Evolutionary conservation across 1,140 invertebrate genomes (phyloP).

Genomic region (Matsumurasca onukii): DNA sequence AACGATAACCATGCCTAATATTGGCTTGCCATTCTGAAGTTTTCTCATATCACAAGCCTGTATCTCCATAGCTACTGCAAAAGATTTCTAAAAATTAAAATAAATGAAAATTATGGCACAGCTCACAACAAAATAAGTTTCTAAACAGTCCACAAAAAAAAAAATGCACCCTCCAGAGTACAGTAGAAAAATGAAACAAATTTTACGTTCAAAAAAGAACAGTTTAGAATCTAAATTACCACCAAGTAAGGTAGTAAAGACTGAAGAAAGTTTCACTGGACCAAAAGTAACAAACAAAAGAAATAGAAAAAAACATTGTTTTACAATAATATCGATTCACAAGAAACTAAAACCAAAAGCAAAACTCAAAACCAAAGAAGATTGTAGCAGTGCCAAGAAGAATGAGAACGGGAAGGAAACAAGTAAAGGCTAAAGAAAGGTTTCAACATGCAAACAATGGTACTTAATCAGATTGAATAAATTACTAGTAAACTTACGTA

Average conservation of each 20-base stretch:
- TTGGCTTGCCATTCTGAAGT: too few species aligned
- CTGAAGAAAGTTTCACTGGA: not conserved
- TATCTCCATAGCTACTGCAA: too few species aligned
- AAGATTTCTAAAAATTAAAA: too few species aligned
- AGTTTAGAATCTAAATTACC: not conserved
- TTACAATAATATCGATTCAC: slow-evolving; percentile 12
- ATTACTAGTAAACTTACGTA: not conserved
- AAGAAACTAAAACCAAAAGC: slow-evolving; percentile 12
- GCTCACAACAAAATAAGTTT: too few species aligned
- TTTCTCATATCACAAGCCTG: too few species aligned
- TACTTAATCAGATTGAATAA: not conserved
- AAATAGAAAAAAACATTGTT: not conserved
- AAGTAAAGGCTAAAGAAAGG: not conserved
- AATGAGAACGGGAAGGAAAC: not conserved
- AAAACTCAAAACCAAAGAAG: not conserved
- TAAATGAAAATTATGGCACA: too few species aligned
- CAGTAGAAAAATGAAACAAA: not conserved
- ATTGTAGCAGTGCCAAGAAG: not conserved
- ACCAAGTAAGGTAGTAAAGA: not conserved
- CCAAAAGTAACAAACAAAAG: not conserved
- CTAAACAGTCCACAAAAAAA: too few species aligned
- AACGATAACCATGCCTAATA: too few species aligned
- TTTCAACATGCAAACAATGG: not conserved
- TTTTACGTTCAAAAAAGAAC: not conserved
- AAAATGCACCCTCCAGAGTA: slow-evolving; percentile 9